phyloP scores from a whole-genome alignment of 2,888 invertebrate genomes.

The Diadegma fenestrale region DNA sequence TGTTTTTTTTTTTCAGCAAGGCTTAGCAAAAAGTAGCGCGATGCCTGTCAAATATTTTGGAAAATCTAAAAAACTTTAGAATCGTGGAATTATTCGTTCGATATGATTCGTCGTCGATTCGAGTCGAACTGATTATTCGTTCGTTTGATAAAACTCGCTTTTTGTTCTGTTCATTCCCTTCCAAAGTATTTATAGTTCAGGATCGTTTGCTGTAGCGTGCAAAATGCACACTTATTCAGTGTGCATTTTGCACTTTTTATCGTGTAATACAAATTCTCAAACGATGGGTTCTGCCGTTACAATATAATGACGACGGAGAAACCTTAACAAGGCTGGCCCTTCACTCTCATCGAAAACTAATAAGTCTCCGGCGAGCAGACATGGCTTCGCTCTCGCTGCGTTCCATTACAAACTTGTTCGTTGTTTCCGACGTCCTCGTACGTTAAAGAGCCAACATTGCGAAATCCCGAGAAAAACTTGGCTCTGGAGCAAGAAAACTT shows the following conservation, averaged over 20 bases:
- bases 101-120: too few species aligned
- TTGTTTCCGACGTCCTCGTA: background rate
- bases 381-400: background rate
- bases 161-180: too few species aligned
- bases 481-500: slow-evolving; percentile 11
- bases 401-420: background rate
- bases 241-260: background rate
- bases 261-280: background rate
- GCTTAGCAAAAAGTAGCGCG: too few species aligned
- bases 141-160: too few species aligned
- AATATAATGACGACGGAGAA: background rate
- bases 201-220: too few species aligned
- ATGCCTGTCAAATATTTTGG: too few species aligned
- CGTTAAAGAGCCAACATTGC: background rate
- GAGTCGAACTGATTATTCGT: too few species aligned
- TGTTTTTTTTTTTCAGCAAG: too few species aligned
- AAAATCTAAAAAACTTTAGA: too few species aligned
- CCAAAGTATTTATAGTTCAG: too few species aligned
- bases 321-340: background rate
- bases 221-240: too few species aligned
- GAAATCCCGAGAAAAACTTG: background rate
- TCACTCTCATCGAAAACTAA: slow-evolving; percentile 10
- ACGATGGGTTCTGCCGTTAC: background rate
- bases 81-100: too few species aligned
- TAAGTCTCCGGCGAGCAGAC: background rate